Conservation (phyloP, 2,888 invertebrate species). For the Dascillus cervinus region DNA sequence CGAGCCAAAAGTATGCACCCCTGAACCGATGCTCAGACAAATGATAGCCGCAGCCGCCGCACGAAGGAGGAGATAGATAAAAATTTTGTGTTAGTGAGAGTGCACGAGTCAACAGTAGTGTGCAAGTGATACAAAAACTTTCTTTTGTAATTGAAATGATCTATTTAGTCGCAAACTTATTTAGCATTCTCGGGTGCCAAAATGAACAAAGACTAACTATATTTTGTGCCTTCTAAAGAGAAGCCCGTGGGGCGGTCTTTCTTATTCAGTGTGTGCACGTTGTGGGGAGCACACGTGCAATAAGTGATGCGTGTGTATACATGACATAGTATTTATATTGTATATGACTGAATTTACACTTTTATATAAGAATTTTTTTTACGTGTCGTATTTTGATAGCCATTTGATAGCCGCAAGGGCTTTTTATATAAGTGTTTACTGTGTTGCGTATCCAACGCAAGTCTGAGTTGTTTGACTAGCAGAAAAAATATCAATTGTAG, state of each 20-base stretch:
- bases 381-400: constrained; percentile 39
- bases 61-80: constrained; percentile 58
- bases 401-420: constrained; percentile 31
- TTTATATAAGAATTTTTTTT: constrained; percentile 37
- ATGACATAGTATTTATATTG: constrained; percentile 27
- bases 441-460: constrained; percentile 37
- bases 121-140: constrained; percentile 39
- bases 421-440: constrained; percentile 34
- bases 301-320: constrained; percentile 27
- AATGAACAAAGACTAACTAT: constrained; percentile 39
- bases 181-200: constrained; percentile 45
- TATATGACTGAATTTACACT: constrained; percentile 37
- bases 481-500: constrained; percentile 31
- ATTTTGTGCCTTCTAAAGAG: constrained; percentile 37
- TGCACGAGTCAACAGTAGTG: constrained; percentile 31
- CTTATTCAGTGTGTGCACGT: constrained; percentile 16
- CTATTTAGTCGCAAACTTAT: constrained; percentile 34
- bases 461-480: constrained; percentile 44
- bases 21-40: constrained; percentile 83
- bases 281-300: constrained; percentile 13
- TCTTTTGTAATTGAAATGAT: constrained; percentile 35
- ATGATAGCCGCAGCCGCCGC: constrained; percentile 80
- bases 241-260: constrained; percentile 7
- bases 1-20: constrained; percentile 83
- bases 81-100: constrained; percentile 28